Evolutionary conservation across 1,140 invertebrate genomes (phyloP), one percentile per base, ranked within the genome.

Genomic region (Chelonus insularis): DNA sequence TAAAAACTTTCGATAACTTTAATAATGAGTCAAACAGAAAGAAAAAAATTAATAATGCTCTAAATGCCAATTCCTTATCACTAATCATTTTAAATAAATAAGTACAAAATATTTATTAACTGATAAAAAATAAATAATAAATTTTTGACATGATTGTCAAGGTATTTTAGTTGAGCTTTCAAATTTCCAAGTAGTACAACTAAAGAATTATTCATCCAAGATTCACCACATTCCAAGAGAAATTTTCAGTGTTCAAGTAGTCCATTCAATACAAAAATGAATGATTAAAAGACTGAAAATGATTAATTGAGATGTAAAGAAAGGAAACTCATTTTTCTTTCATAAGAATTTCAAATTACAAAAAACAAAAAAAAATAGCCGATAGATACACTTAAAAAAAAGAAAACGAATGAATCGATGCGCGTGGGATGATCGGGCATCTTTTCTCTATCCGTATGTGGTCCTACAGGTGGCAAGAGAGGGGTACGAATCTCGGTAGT

Each of bases 401-500:
- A 12, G 18, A 29, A 14, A 23, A 50, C n/a, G 47, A 59, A 59
- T 37, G 57, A 59, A 39, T 36, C 3, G 21, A 21, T 20, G 29
- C 20, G 57, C 12, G 20, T 50, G n/a, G 45, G 29, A 23, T 47
- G 18, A 16, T 29, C n/a, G 37, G 20, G 16, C 43, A 48, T 43
- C 57, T 29, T 58, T 45, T 57, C 14, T n/a, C 29, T 20, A 18
- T 29, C 34, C 34, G 14, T 29, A 32, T 34, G 20, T 43, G 47
- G 32, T 51, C 67, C 69, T 69, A 72, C 70, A 76, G 73, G 75
- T 77, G 70, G 74, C 70, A 75, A 69, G 32, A 52, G 43, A 39
- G 32, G 43, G 57, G 29, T 32, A 29, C 21, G 4, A 18, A 20
- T 57, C 52, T 50, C 34, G 25, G 51, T 55, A 63, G 68, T 69